A percentile compares a stretch with the other conserved stretches of the same genome.
phyloP scores from a whole-genome alignment of 2,113 vertebrate genomes.

The Myiagra hebetior region DNA sequence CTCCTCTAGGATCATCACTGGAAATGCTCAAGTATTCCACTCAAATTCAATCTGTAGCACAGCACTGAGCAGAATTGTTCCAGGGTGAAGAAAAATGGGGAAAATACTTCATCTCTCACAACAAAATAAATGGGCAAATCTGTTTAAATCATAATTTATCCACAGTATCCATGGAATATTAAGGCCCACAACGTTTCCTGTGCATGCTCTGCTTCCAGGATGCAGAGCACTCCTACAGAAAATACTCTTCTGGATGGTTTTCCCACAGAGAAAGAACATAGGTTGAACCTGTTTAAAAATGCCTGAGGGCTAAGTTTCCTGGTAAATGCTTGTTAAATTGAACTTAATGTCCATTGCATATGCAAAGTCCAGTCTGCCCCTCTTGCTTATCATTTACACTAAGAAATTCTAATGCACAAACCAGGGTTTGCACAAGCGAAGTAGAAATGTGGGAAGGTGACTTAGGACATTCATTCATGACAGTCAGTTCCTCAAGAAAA shows the following conservation, averaged over 20 bases:
- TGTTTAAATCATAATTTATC: not conserved
- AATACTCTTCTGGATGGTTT: not conserved
- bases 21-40: not conserved
- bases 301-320: not conserved
- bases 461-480: not conserved
- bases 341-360: not conserved
- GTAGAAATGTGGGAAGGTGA: not conserved
- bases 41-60: not conserved
- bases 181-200: not conserved
- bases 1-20: not conserved
- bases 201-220: rapidly evolving
- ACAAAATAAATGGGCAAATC: not conserved
- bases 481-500: not conserved
- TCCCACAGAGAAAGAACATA: not conserved
- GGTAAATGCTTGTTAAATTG: not conserved
- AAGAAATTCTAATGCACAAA: not conserved
- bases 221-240: not conserved
- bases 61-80: not conserved
- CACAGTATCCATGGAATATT: not conserved
- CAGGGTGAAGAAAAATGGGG: not conserved
- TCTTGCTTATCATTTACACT: not conserved
- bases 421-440: not conserved
- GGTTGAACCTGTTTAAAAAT: not conserved
- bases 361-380: not conserved
- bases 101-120: not conserved